phyloP scores from a whole-genome alignment of 1,140 invertebrate species.

The Drosophila sturtevanti region DNA sequence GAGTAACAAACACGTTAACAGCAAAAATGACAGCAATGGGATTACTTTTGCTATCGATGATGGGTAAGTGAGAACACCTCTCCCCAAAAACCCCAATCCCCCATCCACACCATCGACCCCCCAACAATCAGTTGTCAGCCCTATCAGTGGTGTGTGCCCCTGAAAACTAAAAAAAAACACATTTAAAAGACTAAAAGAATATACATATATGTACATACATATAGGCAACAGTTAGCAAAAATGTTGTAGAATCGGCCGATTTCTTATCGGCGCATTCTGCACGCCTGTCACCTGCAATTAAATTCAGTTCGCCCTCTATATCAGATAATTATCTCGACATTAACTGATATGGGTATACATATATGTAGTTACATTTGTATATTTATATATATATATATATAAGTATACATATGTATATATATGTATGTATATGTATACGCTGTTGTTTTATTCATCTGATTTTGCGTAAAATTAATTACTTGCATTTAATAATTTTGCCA shows the following conservation, averaged over 20 bases:
- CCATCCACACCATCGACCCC: background rate
- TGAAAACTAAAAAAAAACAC: conserved; percentile 9
- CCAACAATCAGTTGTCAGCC: background rate
- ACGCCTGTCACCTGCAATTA: conserved; percentile 39
- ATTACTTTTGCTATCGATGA: conserved; percentile 81
- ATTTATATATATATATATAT: conserved; percentile 20
- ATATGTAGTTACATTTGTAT: conserved; percentile 15
- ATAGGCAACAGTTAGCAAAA: background rate
- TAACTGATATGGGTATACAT: conserved; percentile 23
- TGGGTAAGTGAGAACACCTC: conserved; percentile 68
- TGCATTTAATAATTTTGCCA: conserved; percentile 66
- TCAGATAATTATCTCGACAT: conserved; percentile 10
- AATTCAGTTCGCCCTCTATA: conserved; percentile 33
- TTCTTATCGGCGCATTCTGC: conserved; percentile 36
- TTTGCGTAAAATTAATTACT: conserved; percentile 70
- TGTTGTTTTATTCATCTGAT: conserved; percentile 29
- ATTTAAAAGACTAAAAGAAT: too few species aligned
- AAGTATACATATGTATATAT: conserved; percentile 14
- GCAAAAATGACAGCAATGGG: conserved; percentile 72
- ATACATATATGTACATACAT: too few species aligned
- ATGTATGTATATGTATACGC: conserved; percentile 13
- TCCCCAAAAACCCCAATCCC: background rate
- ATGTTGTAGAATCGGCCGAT: background rate
- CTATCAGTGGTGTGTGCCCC: conserved; percentile 36
- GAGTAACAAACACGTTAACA: conserved; percentile 13